Percentiles rank a stretch among this genome's conserved stretches.
phyloP scores from a whole-genome alignment of 2,888 invertebrate species.

The Rhagophthalmus giganteus region DNA sequence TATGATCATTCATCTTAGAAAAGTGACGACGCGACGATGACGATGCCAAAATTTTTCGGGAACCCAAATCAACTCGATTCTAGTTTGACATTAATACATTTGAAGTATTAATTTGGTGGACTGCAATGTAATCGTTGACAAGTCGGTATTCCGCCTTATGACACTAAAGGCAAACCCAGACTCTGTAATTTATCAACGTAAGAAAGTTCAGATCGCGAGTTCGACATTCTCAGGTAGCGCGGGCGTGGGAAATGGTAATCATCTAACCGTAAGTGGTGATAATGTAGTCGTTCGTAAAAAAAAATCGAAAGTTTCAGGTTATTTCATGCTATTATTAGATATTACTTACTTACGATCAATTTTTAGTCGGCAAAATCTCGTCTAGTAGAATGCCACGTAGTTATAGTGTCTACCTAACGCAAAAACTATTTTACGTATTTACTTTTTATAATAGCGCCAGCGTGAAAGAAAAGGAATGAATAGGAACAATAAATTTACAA shows the following conservation, averaged over 20 bases:
- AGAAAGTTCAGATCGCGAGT: constrained; percentile 30
- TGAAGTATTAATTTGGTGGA: constrained; percentile 29
- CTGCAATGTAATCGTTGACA: constrained; percentile 32
- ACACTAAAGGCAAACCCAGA: constrained; percentile 31
- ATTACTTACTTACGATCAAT: too few species aligned
- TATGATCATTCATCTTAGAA: constrained; percentile 32
- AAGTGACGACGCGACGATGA: constrained; percentile 32
- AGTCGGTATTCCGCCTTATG: constrained; percentile 31
- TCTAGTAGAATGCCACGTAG: too few species aligned
- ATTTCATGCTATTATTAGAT: too few species aligned
- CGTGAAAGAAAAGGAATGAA: too few species aligned
- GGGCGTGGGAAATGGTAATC: constrained; percentile 32
- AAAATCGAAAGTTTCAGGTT: too few species aligned
- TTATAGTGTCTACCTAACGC: too few species aligned
- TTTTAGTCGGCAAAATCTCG: too few species aligned
- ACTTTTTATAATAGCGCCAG: too few species aligned
- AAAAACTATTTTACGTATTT: too few species aligned
- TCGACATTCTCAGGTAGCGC: constrained; percentile 34
- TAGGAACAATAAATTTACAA: too few species aligned
- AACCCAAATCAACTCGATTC: constrained; percentile 24
- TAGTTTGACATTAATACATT: constrained; percentile 22
- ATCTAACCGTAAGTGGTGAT: constrained; percentile 1
- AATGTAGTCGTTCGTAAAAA: too few species aligned
- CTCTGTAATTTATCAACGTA: constrained; percentile 35
- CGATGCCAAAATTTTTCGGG: constrained; percentile 29